A percentile compares a stretch with the other conserved stretches of the same genome.
Conservation (phyloP, 2,888 invertebrate species). For the Diaperis boleti region DNA sequence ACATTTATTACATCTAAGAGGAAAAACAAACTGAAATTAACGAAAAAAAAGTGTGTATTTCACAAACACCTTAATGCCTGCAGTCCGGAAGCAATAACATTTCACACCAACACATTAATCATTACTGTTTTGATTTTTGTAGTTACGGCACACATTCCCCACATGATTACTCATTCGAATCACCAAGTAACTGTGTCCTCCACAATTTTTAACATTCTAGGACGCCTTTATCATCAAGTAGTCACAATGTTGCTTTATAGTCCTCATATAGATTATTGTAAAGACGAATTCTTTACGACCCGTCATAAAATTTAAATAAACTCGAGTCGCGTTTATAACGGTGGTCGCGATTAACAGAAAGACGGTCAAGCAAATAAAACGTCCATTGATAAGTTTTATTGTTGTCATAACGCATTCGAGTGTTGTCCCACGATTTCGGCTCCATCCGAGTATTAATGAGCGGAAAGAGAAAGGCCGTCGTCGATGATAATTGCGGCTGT, state of each 20-base stretch:
- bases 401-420: constrained; percentile 25
- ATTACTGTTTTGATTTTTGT: no score
- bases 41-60: no score
- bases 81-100: no score
- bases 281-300: constrained; percentile 12
- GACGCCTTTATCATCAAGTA: neutral
- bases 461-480: constrained; percentile 34
- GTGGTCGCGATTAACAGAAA: constrained; percentile 21
- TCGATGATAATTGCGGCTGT: constrained; percentile 16
- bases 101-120: no score
- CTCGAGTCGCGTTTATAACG: constrained; percentile 22
- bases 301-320: constrained; percentile 26
- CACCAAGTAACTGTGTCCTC: no score
- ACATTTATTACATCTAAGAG: no score
- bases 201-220: no score
- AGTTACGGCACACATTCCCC: no score
- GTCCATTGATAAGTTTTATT: constrained; percentile 35
- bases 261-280: neutral
- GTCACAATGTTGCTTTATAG: neutral
- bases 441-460: constrained; percentile 31
- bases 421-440: constrained; percentile 16
- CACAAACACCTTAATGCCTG: no score
- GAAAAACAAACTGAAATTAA: no score
- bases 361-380: constrained; percentile 27
- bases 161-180: no score